Conservation (phyloP, 2,797 vertebrate genomes). For the Oreochromis grahami region DNA sequence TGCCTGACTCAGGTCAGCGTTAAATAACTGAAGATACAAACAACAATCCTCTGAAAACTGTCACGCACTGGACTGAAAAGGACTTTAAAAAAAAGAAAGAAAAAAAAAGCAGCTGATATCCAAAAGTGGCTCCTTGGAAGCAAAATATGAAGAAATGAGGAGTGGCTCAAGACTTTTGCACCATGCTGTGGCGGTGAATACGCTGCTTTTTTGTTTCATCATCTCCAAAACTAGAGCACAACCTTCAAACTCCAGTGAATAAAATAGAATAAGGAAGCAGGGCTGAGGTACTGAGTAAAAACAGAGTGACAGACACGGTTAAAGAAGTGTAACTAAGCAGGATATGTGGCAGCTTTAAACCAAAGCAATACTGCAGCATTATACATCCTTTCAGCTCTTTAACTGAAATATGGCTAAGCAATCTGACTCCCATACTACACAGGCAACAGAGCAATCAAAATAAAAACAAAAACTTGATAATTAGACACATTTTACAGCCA, state of each 20-base stretch:
- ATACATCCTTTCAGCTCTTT: background rate
- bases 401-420: background rate
- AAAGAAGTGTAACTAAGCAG: slow-evolving; percentile 1
- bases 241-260: slow-evolving; percentile 14
- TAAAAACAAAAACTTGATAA: background rate
- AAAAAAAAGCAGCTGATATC: background rate
- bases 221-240: background rate
- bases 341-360: background rate
- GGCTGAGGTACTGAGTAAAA: background rate
- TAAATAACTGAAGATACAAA: background rate
- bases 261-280: background rate
- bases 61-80: background rate
- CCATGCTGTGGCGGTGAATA: background rate
- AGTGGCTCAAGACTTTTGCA: background rate
- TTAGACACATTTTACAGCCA: background rate
- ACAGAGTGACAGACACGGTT: slow-evolving; percentile 7
- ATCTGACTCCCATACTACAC: background rate
- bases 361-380: background rate
- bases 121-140: background rate
- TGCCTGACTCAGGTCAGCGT: background rate
- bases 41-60: background rate
- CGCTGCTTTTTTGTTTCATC: background rate
- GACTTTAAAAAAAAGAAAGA: background rate
- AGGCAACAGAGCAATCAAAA: background rate
- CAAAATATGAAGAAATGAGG: background rate